A percentile compares a stretch with the other conserved stretches of the same genome.
Conservation (phyloP, 1,140 invertebrate genomes). For the Daktulosphaira vitifoliae region DNA sequence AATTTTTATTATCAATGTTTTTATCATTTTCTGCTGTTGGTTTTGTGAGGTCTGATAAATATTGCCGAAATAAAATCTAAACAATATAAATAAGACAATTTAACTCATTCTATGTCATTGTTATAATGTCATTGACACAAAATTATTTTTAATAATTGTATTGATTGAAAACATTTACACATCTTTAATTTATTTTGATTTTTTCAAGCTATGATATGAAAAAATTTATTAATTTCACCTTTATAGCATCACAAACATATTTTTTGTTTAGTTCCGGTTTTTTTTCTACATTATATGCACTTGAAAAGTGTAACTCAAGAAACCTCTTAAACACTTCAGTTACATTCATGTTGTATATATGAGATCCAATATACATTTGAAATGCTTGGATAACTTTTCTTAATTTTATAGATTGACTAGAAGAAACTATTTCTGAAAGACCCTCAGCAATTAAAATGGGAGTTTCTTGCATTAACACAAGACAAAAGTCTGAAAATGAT, state of each 20-base stretch:
- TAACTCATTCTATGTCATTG: no score
- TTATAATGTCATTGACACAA: no score
- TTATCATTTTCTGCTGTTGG: conserved; percentile 9
- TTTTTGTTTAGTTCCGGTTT: conserved; percentile 21
- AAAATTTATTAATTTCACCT: background rate
- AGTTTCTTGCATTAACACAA: conserved; percentile 27
- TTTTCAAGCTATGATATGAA: no score
- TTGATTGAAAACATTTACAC: no score
- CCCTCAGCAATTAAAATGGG: conserved; percentile 20
- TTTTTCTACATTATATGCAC: conserved; percentile 6
- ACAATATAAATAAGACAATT: background rate
- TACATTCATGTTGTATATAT: conserved; percentile 15
- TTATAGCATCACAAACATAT: conserved; percentile 24
- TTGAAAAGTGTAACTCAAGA: conserved; percentile 21
- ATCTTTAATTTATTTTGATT: no score
- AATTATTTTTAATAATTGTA: no score
- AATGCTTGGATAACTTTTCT: conserved; percentile 26
- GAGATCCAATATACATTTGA: conserved; percentile 28
- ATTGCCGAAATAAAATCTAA: conserved; percentile 26
- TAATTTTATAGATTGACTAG: conserved; percentile 19
- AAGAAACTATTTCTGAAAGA: conserved; percentile 11
- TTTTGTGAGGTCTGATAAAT: conserved; percentile 22
- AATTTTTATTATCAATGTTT: background rate
- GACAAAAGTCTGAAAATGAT: conserved; percentile 20
- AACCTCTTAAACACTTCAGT: conserved; percentile 19